Percentiles rank a stretch among this genome's conserved stretches.
Conservation (phyloP, 2,113 vertebrate genomes). For the Agapornis roseicollis region DNA sequence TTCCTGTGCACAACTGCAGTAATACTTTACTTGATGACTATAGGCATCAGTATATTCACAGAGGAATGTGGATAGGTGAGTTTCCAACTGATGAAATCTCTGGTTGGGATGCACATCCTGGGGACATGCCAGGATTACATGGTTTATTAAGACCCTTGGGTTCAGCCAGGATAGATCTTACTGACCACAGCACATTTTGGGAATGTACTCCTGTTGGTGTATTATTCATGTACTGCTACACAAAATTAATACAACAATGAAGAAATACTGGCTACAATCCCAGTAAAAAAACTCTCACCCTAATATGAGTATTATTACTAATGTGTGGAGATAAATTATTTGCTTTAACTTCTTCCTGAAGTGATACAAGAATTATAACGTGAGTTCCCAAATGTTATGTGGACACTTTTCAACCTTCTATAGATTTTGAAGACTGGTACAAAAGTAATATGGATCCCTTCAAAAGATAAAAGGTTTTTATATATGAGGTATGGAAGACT, state of each 20-base stretch:
- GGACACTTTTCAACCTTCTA: neutral
- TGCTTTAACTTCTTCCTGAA: neutral
- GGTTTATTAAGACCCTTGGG: neutral
- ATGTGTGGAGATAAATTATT: neutral
- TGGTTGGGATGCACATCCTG: neutral
- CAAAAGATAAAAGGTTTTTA: neutral
- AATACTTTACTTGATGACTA: neutral
- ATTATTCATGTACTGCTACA: neutral
- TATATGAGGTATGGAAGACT: neutral
- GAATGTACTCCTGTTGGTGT: neutral
- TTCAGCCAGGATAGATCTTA: neutral
- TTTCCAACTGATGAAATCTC: neutral
- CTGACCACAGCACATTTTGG: neutral
- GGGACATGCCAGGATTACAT: neutral
- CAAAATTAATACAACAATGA: neutral
- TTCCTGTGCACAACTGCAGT: neutral
- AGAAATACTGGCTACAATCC: neutral
- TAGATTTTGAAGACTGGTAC: neutral
- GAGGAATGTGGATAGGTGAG: neutral
- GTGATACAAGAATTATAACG: neutral
- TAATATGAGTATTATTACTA: neutral
- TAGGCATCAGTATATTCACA: neutral
- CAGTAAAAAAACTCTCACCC: neutral
- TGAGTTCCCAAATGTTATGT: neutral
- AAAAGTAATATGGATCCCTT: neutral